phyloP scores from a whole-genome alignment of 2,888 invertebrate species.

The Cactoblastis cactorum region DNA sequence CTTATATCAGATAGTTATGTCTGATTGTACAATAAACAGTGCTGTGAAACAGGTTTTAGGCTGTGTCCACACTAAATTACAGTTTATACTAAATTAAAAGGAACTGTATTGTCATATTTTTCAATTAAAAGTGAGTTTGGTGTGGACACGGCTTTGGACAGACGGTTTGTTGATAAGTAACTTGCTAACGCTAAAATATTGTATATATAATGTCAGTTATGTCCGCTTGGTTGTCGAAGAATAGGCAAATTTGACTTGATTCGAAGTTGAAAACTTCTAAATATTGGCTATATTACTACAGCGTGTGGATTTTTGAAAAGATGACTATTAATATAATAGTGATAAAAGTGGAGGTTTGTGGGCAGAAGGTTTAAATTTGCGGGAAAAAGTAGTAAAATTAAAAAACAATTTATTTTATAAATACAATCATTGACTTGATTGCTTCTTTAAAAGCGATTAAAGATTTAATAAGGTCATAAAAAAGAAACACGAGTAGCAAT shows the following conservation, averaged over 20 bases:
- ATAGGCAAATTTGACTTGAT: background rate
- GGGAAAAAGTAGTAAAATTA: too few relatives aligned
- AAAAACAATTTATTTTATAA: too few relatives aligned
- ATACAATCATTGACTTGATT: too few relatives aligned
- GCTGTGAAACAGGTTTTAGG: constrained; percentile 11
- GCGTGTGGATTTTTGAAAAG: too few relatives aligned
- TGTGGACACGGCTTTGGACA: constrained; percentile 3
- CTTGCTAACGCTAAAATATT: constrained; percentile 1
- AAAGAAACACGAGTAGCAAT: too few relatives aligned
- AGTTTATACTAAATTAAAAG: background rate
- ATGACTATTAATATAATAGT: too few relatives aligned
- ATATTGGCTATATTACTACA: background rate
- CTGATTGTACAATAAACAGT: background rate
- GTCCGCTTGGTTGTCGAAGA: constrained; percentile 10
- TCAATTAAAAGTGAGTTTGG: background rate
- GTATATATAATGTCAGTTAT: background rate
- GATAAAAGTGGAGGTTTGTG: too few relatives aligned
- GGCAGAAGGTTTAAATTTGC: too few relatives aligned
- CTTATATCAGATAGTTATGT: background rate
- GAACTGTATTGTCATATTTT: background rate
- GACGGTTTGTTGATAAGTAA: constrained; percentile 3
- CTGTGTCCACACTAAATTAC: background rate
- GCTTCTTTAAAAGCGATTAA: too few relatives aligned
- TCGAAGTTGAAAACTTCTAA: background rate
- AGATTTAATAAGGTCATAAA: too few relatives aligned